Percentiles rank a stretch among this genome's conserved stretches.
phyloP scores from a whole-genome alignment of 2,113 vertebrate genomes.

The Lichenostomus cassidix region DNA sequence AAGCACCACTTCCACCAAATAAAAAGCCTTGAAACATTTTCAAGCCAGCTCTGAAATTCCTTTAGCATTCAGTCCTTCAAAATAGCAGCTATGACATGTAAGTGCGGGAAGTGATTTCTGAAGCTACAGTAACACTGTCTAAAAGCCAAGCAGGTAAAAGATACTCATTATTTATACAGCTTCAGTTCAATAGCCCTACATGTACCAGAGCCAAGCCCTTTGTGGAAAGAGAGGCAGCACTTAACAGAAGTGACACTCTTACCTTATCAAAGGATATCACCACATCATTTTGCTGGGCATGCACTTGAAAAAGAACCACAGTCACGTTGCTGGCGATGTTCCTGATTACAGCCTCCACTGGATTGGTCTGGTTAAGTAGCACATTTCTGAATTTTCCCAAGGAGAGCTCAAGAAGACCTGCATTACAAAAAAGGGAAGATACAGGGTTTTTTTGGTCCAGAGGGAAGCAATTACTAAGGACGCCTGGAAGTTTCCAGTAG shows the following conservation, averaged over 20 bases:
- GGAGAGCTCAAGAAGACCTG: constrained; percentile 85
- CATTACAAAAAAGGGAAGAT: background rate
- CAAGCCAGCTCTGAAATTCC: background rate
- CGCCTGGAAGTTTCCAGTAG: background rate
- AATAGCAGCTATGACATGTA: background rate
- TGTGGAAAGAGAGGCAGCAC: background rate
- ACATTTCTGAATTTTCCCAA: constrained; percentile 87
- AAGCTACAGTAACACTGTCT: background rate
- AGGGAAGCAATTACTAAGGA: background rate
- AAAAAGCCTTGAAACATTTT: background rate
- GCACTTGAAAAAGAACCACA: constrained; percentile 87
- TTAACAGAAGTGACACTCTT: background rate
- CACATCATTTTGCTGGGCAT: constrained; percentile 82
- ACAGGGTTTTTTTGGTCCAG: background rate
- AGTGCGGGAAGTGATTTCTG: background rate
- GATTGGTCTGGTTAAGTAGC: constrained; percentile 75
- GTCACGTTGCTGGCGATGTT: constrained; percentile 80
- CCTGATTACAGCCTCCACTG: constrained; percentile 81
- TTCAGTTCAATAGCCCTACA: background rate
- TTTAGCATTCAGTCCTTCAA: background rate
- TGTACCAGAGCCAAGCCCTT: background rate
- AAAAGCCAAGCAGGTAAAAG: background rate
- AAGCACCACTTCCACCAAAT: background rate
- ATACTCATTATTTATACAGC: background rate
- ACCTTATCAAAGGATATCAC: constrained; percentile 85